Percentiles rank a stretch among this genome's conserved stretches.
These are phyloP conservation scores for Subanguina moxae DNA, from an alignment of 1,140 invertebrate species.

Conservation along the genomic window DNA sequence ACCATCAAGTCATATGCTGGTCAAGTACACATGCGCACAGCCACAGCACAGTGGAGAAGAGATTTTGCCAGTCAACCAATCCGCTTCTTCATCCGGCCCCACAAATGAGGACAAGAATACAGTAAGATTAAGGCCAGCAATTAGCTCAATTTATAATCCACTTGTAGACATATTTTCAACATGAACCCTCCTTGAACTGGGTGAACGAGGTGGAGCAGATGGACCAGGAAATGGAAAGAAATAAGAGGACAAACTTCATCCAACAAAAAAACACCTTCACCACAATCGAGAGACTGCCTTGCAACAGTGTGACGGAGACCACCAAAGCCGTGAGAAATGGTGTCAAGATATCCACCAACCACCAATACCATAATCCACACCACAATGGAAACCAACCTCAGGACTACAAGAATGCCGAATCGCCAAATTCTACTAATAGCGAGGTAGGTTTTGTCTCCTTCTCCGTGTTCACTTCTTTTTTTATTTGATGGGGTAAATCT, in stretches of 20 bases:
- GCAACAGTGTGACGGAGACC: background rate
- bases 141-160: too few species aligned
- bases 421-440: slow-evolving; percentile 42
- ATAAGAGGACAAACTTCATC: background rate
- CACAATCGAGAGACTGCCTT: background rate
- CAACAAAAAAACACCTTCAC: background rate
- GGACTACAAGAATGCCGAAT: slow-evolving; percentile 43
- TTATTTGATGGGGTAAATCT: too few species aligned
- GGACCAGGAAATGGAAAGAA: background rate
- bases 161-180: background rate
- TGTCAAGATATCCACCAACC: background rate
- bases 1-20: too few species aligned
- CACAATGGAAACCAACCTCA: slow-evolving; percentile 14
- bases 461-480: too few species aligned
- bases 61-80: too few species aligned
- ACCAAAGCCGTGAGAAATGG: background rate
- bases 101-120: too few species aligned
- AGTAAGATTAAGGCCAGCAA: too few species aligned
- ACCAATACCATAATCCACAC: background rate
- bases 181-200: background rate
- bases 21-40: too few species aligned
- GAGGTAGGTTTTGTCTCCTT: slow-evolving; percentile 36
- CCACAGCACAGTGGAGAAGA: too few species aligned
- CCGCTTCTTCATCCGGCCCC: too few species aligned
- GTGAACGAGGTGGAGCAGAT: background rate